phyloP scores from a whole-genome alignment of 2,888 invertebrate genomes.

The Resseliella maxima region DNA sequence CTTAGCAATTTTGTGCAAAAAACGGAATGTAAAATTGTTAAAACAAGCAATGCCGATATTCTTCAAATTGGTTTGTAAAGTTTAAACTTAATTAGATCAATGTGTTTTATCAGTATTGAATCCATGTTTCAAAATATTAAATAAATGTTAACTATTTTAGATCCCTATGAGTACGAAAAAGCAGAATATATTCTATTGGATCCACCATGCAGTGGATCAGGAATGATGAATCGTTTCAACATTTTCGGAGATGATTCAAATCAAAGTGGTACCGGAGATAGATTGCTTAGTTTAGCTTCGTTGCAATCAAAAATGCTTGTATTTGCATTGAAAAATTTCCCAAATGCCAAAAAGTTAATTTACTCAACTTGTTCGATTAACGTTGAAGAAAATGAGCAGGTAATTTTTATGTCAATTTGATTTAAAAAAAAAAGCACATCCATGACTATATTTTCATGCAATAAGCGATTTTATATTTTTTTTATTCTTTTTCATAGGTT shows the following conservation, averaged over 20 bases:
- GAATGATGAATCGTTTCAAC: conserved; percentile 72
- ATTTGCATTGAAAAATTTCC: conserved; percentile 86
- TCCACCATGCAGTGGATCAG: conserved; percentile 96
- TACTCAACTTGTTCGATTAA: conserved; percentile 97
- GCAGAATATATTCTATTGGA: conserved; percentile 95
- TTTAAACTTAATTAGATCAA: no score
- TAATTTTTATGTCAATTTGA: neutral
- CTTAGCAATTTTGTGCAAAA: conserved; percentile 76
- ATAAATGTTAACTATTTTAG: neutral
- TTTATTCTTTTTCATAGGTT: conserved; percentile 70
- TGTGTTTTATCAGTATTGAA: neutral
- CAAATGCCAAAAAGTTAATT: conserved; percentile 84
- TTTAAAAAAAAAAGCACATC: neutral
- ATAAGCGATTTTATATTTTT: no score
- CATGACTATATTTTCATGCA: no score
- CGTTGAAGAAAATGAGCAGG: conserved; percentile 87
- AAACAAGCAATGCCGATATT: conserved; percentile 78
- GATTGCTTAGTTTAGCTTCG: conserved; percentile 77
- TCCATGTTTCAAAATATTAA: neutral
- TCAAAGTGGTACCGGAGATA: conserved; percentile 69
- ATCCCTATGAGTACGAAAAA: conserved; percentile 70
- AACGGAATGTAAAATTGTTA: conserved; percentile 74
- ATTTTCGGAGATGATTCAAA: conserved; percentile 59
- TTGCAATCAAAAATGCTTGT: conserved; percentile 86
- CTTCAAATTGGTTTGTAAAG: conserved; percentile 71